Evolutionary conservation across 2,888 invertebrate genomes (phyloP), one percentile per base, ranked within the genome.

Genomic region (Drosophila seclusa): DNA sequence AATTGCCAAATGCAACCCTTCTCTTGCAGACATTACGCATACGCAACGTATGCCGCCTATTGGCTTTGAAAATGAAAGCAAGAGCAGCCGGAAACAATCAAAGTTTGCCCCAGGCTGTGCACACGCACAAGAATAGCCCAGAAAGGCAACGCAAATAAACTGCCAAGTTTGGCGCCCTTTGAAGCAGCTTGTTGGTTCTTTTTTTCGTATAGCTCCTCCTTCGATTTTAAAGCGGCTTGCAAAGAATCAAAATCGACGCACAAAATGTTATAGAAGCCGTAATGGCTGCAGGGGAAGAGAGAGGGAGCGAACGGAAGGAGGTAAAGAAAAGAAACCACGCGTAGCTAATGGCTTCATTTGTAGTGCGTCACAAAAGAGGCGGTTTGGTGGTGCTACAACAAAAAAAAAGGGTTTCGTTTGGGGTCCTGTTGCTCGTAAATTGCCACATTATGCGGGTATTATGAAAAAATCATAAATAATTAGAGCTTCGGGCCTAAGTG

Each of bases 261-360:
- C 65, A 68, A 70, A 45, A 55, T 53, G 63, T 71, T 65, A 68
- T 72, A 71, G 77, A 73, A 84, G 77, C 72, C 49, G 74, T 69
- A 72, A 67, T 38, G 71, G 65, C 24, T 11, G 18, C 32, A 36
- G 54, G 40, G 45, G 36, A 40, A 36, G 52, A 32, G 5, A 8
- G 29, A 7, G 54, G 29, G 24, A 53, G 24, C 2, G 7, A 8
- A 8, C 24, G 8, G 38, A 53, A 62, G 53, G 42, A 27, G 42
- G 18, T 1, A 18, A 62, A 34, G 48, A 58, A 68, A 55, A 42
- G 42, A 31, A 49, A 57, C 50, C 64, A 55, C 40, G 59, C 65
- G 11, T 16, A 60, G 71, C 67, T 87, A 84, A 87, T 84, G 85
- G 83, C 83, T 82, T 84, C 73, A 87, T 83, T 84, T 78, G 70